Evolutionary conservation across 2,888 invertebrate species (phyloP), one percentile per base, ranked within the genome.

Genomic region (Rutpela maculata): DNA sequence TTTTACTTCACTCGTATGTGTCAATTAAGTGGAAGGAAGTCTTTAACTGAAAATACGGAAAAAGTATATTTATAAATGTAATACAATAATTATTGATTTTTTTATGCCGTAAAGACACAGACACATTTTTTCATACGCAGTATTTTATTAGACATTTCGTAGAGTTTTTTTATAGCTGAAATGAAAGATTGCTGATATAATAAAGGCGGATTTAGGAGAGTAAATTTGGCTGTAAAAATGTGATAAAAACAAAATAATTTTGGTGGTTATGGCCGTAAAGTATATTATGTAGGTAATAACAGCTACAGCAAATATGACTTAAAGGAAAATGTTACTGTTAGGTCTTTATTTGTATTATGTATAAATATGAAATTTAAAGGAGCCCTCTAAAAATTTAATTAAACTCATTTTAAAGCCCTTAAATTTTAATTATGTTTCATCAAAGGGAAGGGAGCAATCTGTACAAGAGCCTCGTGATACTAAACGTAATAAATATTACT

Each of bases 151-250:
- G 43, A 19, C 50, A 65, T 43, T 43, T 19, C 43, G 31, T 63
- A 63, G 43, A 50, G 7, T 35, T 57, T 69, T n/a, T 69, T 69
- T 69, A 69, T 69, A 69, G 35, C 69, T 17, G n/a, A 56, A 59
- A 59, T 19, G 69, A 57, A 10, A 35, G 57, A 17, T 7, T 69
- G 38, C 69, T 57, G 35, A 69, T 57, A 31, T 57, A 69, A 26
- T 69, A 69, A 69, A 57, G 35, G 15, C 4, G 57, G 18, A 57
- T 69, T 69, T 69, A 35, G 69, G 22, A 12, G 35, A 38, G 57
- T 67, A 67, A 67, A 67, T 67, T 55, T 57, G 69, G 38, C 35
- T 38, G 57, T 69, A 69, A 69, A 69, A 69, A 59, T 5, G 69
- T 57, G 18, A 69, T 69, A 69, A 69, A 69, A 69, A 11, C 18